Base-by-base conservation (phyloP, 2,113 vertebrate species). In the Pogona vitticeps region DNA sequence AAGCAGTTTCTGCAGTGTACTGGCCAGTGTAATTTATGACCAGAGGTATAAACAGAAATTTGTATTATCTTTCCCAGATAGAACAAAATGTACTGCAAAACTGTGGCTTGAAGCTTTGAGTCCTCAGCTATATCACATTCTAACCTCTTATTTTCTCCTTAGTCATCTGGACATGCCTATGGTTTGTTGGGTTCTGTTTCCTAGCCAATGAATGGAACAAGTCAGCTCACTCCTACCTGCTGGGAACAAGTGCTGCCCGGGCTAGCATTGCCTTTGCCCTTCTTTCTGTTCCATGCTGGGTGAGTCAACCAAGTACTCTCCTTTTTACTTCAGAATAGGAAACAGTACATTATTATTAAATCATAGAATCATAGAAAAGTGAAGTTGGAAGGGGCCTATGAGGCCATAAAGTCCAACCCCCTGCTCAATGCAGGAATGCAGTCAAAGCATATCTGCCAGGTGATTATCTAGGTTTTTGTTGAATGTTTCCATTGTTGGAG, bases 161-260 rank as follows among this genome's bases (percentile, higher is more conserved):
- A 96, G 95, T 89, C 79, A 46, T 95, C 81, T 95, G 94, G 94
- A 72, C 89, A 31, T 76, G 86, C 61, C 10, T 91, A 77, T 96
- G 95, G 95, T 94, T 94, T 81, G 26, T 93, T 83, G 93, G 91
- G 4, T 96, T 96, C 91, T 96, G 93, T 86, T 94, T 95, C 91
- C 88, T 96, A 88, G 82, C 92, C 81, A 90, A 92, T 86, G 92
- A 96, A 82, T 95, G 95, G 95, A 90, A 86, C 76, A 78, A 10
- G 13, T 93, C 58, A 0, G 76, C 75, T 77, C 80, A 75, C 80
- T 63, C 75, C 14, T 93, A 94, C 88, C 90, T 93, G 56, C 56
- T 94, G 87, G 95, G 93, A 40, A 90, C 28, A 61, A 83, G 76
- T 93, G 91, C 91, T 1, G 92, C 92, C 73, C 90, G 88, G 52